Evolutionary conservation across 2,113 vertebrate genomes (phyloP), one percentile per base, ranked within the genome.

Genomic region (Rhinolophus ferrumequinum): DNA sequence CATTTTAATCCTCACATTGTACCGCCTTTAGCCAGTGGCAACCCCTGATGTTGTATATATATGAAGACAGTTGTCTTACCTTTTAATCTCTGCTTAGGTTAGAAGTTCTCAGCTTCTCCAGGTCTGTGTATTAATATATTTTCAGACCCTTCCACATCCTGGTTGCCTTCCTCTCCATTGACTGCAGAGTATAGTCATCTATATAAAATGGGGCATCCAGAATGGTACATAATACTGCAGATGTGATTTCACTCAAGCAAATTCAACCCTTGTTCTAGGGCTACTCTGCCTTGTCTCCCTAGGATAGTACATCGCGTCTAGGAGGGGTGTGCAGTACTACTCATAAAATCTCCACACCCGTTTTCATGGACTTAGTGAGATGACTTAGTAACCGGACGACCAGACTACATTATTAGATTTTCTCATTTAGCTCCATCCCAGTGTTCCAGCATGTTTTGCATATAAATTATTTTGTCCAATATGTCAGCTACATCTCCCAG

Each of bases 381-480:
- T 58, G 58, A 82, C 9, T 88, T 81, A 77, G 76, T 50, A 41
- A 93, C 35, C 60, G 28, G 35, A 69, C 5, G n/a, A 15, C 38
- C 28, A 35, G 28, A 67, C 66, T 66, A 41, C 50, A 81, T 94
- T 66, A 19, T 84, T 93, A 62, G 13, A 44, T 66, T 64, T 94
- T 76, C 62, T 88, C 70, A 2, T 58, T 80, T 64, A 52, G 33
- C 35, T 58, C 52, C 33, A 89, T 24, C 15, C 50, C 60, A 76
- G 13, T 64, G 30, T 90, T 89, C 64, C n/a, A 89, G 84, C 44
- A 92, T 87, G 67, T 56, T 73, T 47, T 90, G 19, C 85, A 73
- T 88, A 82, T 81, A 85, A 83, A 66, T 75, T 80, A 87, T 62
- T 62, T 60, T 69, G 15, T 96, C 72, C 7, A 52, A 7, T 18